phyloP scores from a whole-genome alignment of 2,888 invertebrate genomes.

The Lysandra bellargus region DNA sequence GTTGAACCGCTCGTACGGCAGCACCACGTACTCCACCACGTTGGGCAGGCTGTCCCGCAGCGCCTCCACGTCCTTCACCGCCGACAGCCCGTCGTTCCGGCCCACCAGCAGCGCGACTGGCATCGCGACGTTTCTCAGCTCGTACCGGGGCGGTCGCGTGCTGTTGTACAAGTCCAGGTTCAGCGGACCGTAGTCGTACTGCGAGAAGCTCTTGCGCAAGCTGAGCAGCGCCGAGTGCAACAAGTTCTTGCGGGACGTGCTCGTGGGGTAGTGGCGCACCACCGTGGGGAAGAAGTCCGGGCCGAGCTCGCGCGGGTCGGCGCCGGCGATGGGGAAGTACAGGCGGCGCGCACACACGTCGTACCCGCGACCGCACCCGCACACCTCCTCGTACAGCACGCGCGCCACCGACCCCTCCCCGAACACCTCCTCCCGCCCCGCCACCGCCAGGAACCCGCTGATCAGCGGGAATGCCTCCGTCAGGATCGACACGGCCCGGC shows the following conservation, averaged over 20 bases:
- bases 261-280: constrained; percentile 48
- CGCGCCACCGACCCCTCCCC: constrained; percentile 38
- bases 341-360: constrained; percentile 50
- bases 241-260: constrained; percentile 46
- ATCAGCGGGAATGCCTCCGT: constrained; percentile 48
- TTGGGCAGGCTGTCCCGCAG: constrained; percentile 47
- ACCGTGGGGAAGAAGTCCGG: constrained; percentile 55
- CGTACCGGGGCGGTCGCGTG: constrained; percentile 44
- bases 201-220: constrained; percentile 40
- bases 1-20: constrained; percentile 47
- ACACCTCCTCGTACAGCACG: constrained; percentile 36
- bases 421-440: constrained; percentile 45
- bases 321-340: constrained; percentile 69
- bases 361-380: constrained; percentile 42
- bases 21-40: constrained; percentile 46
- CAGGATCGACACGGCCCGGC: constrained; percentile 47
- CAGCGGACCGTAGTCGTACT: constrained; percentile 44
- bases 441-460: constrained; percentile 62
- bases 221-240: constrained; percentile 31
- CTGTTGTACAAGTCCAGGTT: constrained; percentile 44
- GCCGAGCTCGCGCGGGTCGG: constrained; percentile 74
- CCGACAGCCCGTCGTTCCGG: constrained; percentile 74
- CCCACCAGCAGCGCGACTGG: constrained; percentile 65
- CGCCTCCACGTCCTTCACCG: constrained; percentile 45
- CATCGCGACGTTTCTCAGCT: constrained; percentile 48